phyloP scores from a whole-genome alignment of 1,140 invertebrate genomes.

The Bursaphelenchus mucronatus region DNA sequence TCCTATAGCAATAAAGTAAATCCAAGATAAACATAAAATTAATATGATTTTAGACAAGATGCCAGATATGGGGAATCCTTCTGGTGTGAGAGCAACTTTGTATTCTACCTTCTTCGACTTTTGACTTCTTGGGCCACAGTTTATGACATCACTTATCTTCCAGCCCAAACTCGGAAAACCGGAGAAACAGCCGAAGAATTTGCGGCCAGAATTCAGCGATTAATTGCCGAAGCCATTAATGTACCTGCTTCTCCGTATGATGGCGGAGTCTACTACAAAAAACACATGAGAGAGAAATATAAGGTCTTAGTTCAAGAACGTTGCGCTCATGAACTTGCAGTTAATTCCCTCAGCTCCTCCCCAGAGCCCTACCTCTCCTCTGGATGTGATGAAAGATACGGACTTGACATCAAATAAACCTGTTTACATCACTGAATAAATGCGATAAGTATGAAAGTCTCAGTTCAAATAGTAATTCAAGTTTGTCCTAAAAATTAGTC shows the following conservation, averaged over 20 bases:
- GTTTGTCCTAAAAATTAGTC: too few species aligned
- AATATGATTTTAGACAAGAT: conserved; percentile 44
- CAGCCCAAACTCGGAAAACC: conserved; percentile 24
- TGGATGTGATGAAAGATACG: too few species aligned
- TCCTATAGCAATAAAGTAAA: conserved; percentile 45
- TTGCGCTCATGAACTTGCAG: too few species aligned
- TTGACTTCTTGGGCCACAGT: conserved; percentile 48
- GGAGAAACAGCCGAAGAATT: conserved; percentile 38
- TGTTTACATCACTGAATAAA: too few species aligned
- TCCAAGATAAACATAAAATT: conserved; percentile 13
- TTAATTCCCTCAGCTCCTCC: too few species aligned
- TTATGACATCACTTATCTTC: conserved; percentile 44
- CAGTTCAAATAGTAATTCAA: too few species aligned
- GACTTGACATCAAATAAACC: too few species aligned
- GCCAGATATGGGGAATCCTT: conserved; percentile 39
- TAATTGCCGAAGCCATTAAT: conserved; percentile 29
- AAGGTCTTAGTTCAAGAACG: too few species aligned
- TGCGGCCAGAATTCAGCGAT: conserved; percentile 38
- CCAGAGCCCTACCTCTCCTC: too few species aligned
- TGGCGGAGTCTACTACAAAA: conserved; percentile 35
- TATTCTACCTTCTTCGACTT: conserved; percentile 38
- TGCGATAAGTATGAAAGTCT: too few species aligned
- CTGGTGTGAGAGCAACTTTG: conserved; percentile 31
- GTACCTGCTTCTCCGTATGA: conserved; percentile 22
- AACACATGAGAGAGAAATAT: conserved; percentile 18